Base-by-base conservation (phyloP, 2,113 vertebrate genomes). In the Ictalurus furcatus region DNA sequence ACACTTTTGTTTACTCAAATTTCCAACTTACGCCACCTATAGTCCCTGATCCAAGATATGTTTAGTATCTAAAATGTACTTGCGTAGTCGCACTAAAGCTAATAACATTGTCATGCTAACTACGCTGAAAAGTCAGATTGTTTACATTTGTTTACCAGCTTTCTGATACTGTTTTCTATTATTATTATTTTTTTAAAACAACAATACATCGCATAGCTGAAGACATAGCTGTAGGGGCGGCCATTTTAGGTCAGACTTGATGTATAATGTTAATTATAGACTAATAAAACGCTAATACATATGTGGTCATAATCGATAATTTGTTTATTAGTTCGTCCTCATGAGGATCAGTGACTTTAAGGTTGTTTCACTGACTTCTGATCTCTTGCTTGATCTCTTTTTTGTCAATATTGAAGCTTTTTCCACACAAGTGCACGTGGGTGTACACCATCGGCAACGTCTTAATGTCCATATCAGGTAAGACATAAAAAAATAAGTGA, bases 401-500 rank as follows among this genome's bases (percentile, higher is more conserved):
- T 40, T 91, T 81, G 79, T 84, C 48, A n/a, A 52, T n/a, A 79
- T 56, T 80, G 0, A 93, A 98, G 97, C 93, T 98, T 63, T 97
- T 96, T 90, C 95, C 97, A 6, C 96, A 96, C 88, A 96, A 96
- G 91, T 98, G 97, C 6, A 96, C 93, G 23, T 98, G 97, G 97
- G 92, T 98, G 7, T 97, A 97, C 93, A 96, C 94, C 92, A 96
- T 97, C 73, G 96, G 94, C 87, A 97, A 97, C 6, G 93, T 97
- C 30, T 95, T 98, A 90, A 97, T 98, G 97, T 97, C 97, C 6
- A 94, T 98, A 78, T 97, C 97, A 92, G 97, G 97, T 98, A 93
- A 91, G 91, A 28, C 37, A 7, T 6, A 16, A 34, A 25, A 56
- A 40, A 40, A 25, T 30, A 67, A 74, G 14, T 19, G 17, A 76